Percentiles rank a stretch among this genome's conserved stretches.
These are phyloP conservation scores for Tetragonula carbonaria DNA, from an alignment of 2,888 invertebrate species.

Conservation along the genomic window DNA sequence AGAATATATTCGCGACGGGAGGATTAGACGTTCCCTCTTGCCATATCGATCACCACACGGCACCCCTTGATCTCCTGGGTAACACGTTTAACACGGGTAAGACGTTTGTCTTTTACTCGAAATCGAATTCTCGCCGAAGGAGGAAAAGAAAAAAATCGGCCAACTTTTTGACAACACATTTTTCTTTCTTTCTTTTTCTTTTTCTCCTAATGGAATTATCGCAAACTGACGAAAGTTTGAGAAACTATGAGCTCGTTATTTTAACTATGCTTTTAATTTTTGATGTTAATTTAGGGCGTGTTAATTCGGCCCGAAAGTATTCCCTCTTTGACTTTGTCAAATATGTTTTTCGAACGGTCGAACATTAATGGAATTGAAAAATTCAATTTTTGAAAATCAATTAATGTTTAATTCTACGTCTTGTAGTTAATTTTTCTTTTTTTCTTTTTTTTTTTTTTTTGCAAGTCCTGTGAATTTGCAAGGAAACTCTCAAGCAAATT, in stretches of 20 bases:
- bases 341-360: background rate
- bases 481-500: background rate
- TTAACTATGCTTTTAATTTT: background rate
- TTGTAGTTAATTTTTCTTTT: background rate
- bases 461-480: no score
- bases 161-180: background rate
- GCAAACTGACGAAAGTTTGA: background rate
- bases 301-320: background rate
- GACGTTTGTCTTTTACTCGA: background rate
- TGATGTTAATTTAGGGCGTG: background rate
- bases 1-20: background rate
- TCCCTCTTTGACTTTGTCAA: background rate
- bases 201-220: constrained; percentile 24
- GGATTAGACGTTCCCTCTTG: constrained; percentile 3
- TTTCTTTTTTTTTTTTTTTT: no score
- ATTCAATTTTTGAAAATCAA: background rate
- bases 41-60: constrained; percentile 13
- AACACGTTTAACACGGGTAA: no score
- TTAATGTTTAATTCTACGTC: background rate
- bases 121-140: background rate
- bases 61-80: background rate
- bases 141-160: background rate
- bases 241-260: background rate
- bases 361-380: no score
- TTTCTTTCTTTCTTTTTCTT: background rate